These are phyloP conservation scores for Ardeotis arabs DNA, from an alignment of 2,113 vertebrate genomes.

Conservation along the genomic window DNA sequence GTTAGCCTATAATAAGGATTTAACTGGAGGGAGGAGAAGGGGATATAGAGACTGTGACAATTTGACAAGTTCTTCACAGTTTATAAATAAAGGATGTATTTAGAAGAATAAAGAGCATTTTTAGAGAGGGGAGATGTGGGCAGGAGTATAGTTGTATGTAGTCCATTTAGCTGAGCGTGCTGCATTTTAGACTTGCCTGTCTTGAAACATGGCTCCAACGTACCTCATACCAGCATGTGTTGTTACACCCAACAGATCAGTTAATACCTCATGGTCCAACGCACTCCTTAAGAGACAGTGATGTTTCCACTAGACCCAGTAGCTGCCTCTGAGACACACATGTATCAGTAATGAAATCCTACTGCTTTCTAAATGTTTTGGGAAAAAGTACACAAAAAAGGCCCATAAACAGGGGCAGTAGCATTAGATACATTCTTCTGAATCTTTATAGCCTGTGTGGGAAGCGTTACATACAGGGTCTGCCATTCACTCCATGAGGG, in stretches of 20 bases:
- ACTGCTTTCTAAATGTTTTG: conserved; percentile 11
- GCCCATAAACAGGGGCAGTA: background rate
- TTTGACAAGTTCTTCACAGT: background rate
- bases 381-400: background rate
- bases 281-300: background rate
- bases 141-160: background rate
- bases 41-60: background rate
- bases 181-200: background rate
- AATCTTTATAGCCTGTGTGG: background rate
- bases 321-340: background rate
- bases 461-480: background rate
- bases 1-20: background rate
- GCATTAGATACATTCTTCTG: background rate
- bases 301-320: background rate
- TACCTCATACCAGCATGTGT: background rate
- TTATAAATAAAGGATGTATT: conserved; percentile 1
- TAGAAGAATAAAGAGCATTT: background rate
- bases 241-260: background rate
- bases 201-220: background rate
- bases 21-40: background rate
- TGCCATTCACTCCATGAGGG: background rate
- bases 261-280: background rate
- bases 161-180: background rate
- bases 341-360: background rate
- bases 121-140: background rate